Evolutionary conservation across 2,888 invertebrate species (phyloP).

Genomic region (Papilio demoleus): DNA sequence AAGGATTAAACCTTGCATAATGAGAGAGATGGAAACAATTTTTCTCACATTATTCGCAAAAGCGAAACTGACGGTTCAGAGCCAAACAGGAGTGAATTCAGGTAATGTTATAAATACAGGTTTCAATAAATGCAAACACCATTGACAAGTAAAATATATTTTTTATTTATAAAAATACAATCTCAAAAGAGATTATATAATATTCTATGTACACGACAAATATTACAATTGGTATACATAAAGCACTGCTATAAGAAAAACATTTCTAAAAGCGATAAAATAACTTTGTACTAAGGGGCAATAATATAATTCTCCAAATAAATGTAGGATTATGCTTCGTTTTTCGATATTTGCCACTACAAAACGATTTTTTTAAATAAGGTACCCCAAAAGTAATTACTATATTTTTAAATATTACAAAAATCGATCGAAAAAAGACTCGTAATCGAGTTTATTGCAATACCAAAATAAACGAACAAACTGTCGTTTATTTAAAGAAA

Average conservation of each 20-base stretch:
- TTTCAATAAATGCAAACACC: neutral
- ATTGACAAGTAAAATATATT: conserved; percentile 52
- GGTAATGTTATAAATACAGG: too few relatives aligned
- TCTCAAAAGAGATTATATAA: conserved; percentile 74
- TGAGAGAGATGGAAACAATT: too few relatives aligned
- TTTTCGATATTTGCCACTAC: neutral
- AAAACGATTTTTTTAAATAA: neutral
- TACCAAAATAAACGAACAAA: neutral
- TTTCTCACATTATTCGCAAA: too few relatives aligned
- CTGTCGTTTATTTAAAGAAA: neutral
- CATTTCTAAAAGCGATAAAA: conserved; percentile 47
- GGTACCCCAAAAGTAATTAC: neutral
- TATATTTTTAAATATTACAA: neutral
- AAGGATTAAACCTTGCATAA: too few relatives aligned
- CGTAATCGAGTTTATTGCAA: neutral
- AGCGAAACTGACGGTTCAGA: too few relatives aligned
- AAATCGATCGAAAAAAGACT: neutral
- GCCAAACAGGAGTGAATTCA: too few relatives aligned
- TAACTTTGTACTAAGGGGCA: conserved; percentile 55
- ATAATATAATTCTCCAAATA: conserved; percentile 38
- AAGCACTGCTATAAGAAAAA: conserved; percentile 53
- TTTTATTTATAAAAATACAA: conserved; percentile 75
- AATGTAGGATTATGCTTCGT: conserved; percentile 27
- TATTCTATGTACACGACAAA: conserved; percentile 63
- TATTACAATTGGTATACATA: conserved; percentile 55